Evolutionary conservation across 2,113 vertebrate species (phyloP), one percentile per base, ranked within the genome.

Genomic region (Holacanthus passer): DNA sequence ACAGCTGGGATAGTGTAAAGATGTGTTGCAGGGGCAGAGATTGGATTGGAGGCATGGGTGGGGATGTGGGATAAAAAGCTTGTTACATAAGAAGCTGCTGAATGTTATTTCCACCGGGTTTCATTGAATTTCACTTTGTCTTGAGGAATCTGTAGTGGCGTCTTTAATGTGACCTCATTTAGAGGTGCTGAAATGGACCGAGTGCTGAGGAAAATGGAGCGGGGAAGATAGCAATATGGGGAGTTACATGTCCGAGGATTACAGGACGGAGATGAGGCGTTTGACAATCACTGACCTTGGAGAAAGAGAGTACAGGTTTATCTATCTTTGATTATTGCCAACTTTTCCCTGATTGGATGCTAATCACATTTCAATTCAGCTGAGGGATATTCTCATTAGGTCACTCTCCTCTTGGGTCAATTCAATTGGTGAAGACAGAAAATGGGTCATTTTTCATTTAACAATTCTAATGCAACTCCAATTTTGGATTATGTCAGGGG

Each of bases 121-220:
- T 89, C 70, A 92, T 90, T 90, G 86, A 82, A 91, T 92, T 92
- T 88, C 83, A 88, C 84, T 92, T 87, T 82, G 87, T 86, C 83
- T 84, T 64, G 17, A 10, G 63, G 69, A 88, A 88, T 81, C 32
- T 77, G 79, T 66, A 74, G 76, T 73, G 87, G 80, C 73, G 11
- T 89, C 48, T 87, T 85, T 82, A 90, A 91, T 91, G 79, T 87
- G 79, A 91, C 87, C 88, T 93, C 79, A 88, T 84, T 93, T 68
- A 19, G 53, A 79, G 69, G 77, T 82, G 68, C 67, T 80, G 69
- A 82, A 88, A 83, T 83, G 74, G 78, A 79, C 68, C 43, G 37
- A 82, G 65, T 11, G 52, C 64, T 78, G 66, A 65, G 63, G 64
- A 76, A 82, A 88, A 90, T 65, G 63, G 53, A 66, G 68, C 17